Evolutionary conservation across 92 coral and sea anemone species (phyloP).

Genomic region (Desmophyllum pertusum): DNA sequence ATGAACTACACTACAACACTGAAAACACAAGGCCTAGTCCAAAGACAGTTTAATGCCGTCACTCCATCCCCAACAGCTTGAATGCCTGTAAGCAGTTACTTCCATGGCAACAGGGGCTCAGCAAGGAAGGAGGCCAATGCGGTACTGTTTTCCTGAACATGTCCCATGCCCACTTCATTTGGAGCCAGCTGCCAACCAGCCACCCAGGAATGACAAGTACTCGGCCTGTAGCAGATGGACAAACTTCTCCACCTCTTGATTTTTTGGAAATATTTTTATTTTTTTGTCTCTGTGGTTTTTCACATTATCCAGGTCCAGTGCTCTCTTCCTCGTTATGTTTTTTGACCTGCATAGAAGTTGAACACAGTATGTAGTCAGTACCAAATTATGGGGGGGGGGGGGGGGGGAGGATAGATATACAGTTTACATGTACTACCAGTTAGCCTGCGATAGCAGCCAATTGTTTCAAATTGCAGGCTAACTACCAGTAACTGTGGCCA

Average conservation of each 20-base stretch:
- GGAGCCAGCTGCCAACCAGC: not conserved
- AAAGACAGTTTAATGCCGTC: not conserved
- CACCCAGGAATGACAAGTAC: constrained; percentile 2
- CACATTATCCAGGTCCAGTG: constrained; percentile 27
- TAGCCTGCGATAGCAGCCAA: too few species aligned
- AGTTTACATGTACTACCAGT: too few species aligned
- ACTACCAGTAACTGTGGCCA: too few species aligned
- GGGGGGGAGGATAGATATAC: too few species aligned
- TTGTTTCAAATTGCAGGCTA: too few species aligned
- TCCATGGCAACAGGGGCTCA: not conserved
- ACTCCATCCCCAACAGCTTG: not conserved
- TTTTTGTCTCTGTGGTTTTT: not conserved
- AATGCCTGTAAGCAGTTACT: not conserved
- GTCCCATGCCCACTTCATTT: not conserved
- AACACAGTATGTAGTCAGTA: not conserved
- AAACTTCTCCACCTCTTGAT: not conserved
- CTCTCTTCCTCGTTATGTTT: constrained; percentile 58
- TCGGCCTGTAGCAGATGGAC: not conserved
- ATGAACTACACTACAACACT: not conserved
- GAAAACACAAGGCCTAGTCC: not conserved
- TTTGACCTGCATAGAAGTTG: constrained; percentile 36
- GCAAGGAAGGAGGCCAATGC: not conserved
- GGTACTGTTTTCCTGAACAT: not conserved
- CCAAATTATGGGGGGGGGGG: too few species aligned
- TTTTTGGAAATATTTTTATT: not conserved